These are phyloP conservation scores for Pagrus major DNA, from an alignment of 2,113 vertebrate species.

Conservation along the genomic window DNA sequence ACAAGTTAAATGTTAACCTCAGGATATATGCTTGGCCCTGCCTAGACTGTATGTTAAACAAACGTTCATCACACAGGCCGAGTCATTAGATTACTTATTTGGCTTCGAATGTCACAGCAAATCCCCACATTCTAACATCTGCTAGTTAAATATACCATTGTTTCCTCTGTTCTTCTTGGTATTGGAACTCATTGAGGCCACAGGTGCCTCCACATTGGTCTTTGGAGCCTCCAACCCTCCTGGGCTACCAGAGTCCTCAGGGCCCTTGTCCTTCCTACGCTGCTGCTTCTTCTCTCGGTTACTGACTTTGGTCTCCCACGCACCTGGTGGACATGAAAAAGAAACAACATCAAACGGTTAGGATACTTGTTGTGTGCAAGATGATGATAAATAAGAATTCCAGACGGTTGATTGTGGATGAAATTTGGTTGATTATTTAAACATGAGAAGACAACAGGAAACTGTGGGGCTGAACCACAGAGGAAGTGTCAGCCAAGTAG, in stretches of 20 bases:
- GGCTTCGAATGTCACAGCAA: background rate
- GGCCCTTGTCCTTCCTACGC: constrained; percentile 92
- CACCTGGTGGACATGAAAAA: constrained; percentile 80
- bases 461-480: background rate
- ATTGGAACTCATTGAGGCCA: constrained; percentile 75
- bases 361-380: background rate
- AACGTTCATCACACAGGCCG: background rate
- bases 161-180: constrained; percentile 92
- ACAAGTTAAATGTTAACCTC: background rate
- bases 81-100: no score
- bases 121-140: background rate
- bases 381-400: background rate
- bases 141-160: constrained; percentile 46
- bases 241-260: constrained; percentile 88
- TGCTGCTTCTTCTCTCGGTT: constrained; percentile 96
- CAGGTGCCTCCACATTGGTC: constrained; percentile 77
- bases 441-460: background rate
- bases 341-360: background rate
- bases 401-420: background rate
- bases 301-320: constrained; percentile 98
- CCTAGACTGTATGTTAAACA: background rate
- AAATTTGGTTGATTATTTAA: constrained; percentile 1
- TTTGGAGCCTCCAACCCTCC: constrained; percentile 75
- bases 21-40: background rate
- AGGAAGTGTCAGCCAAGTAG: background rate